A percentile compares a stretch with the other conserved stretches of the same genome.
These are phyloP conservation scores for Saturnia japonica DNA, from an alignment of 2,888 invertebrate genomes.

Conservation along the genomic window DNA sequence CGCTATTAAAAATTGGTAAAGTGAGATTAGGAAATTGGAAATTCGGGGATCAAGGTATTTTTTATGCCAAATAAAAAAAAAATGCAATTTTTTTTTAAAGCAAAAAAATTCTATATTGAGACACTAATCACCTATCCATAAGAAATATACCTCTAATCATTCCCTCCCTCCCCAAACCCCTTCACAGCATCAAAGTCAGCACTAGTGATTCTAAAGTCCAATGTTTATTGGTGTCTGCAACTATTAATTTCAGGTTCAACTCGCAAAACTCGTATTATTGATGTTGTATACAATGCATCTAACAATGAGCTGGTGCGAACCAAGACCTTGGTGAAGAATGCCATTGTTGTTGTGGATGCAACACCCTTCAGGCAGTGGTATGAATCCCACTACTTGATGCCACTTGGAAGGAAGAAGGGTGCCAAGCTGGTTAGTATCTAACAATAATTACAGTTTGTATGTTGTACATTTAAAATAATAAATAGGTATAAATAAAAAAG, in stretches of 20 bases:
- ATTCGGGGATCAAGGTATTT: too few relatives aligned
- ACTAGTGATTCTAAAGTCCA: too few relatives aligned
- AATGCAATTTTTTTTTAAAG: too few relatives aligned
- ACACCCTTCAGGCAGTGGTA: conserved; percentile 99
- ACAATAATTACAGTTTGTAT: not conserved
- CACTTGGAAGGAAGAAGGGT: conserved; percentile 98
- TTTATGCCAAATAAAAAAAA: too few relatives aligned
- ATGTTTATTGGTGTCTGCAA: not conserved
- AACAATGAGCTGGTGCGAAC: conserved; percentile 99
- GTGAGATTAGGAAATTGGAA: too few relatives aligned
- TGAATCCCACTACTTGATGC: conserved; percentile 97
- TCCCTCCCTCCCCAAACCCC: too few relatives aligned
- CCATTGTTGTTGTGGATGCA: conserved; percentile 98
- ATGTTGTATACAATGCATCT: conserved; percentile 99
- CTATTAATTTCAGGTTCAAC: conserved; percentile 85
- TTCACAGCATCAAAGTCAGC: too few relatives aligned
- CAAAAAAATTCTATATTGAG: too few relatives aligned
- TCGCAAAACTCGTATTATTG: conserved; percentile 98
- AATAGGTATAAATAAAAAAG: not conserved
- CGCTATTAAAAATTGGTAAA: too few relatives aligned
- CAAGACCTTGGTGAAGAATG: conserved; percentile 99
- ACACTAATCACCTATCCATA: too few relatives aligned
- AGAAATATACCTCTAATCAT: too few relatives aligned
- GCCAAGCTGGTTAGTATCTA: conserved; percentile 89
- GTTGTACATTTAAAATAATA: not conserved